phyloP scores from a whole-genome alignment of 1,140 invertebrate species.

The Heliconius nattereri region DNA sequence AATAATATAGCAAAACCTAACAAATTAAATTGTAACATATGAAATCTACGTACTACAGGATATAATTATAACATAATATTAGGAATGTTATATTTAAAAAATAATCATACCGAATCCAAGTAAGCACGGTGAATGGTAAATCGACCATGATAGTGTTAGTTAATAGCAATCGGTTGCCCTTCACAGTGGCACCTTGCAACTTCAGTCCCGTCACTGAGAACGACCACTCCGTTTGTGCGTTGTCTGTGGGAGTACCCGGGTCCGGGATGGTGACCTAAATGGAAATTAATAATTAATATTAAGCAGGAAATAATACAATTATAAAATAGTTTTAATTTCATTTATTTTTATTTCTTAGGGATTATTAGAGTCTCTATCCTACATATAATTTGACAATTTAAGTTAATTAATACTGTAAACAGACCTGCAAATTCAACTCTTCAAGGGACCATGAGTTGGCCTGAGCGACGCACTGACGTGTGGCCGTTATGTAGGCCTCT shows the following conservation, averaged over 20 bases:
- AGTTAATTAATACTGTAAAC: background rate
- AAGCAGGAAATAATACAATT: background rate
- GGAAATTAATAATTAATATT: background rate
- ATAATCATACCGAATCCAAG: conserved; percentile 88
- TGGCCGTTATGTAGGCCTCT: conserved; percentile 99
- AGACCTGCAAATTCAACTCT: conserved; percentile 95
- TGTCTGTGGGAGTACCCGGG: conserved; percentile 78
- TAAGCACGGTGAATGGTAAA: conserved; percentile 91
- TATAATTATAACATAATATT: too few species aligned
- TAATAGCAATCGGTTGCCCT: conserved; percentile 94
- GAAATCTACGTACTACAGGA: too few species aligned
- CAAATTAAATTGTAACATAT: too few species aligned
- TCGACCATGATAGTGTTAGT: conserved; percentile 97
- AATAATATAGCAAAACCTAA: too few species aligned
- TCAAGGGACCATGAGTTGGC: conserved; percentile 96
- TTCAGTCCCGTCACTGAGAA: conserved; percentile 94
- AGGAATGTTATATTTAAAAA: too few species aligned
- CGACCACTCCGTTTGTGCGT: conserved; percentile 87
- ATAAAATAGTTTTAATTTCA: too few species aligned
- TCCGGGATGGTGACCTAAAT: conserved; percentile 84
- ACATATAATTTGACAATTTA: too few species aligned
- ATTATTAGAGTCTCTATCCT: too few species aligned
- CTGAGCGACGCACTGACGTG: conserved; percentile 97
- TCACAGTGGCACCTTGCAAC: conserved; percentile 96
- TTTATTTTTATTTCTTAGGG: too few species aligned